A percentile compares a stretch with the other conserved stretches of the same genome.
Evolutionary conservation across 2,888 invertebrate species (phyloP).

Genomic region (Philereme vetulata): DNA sequence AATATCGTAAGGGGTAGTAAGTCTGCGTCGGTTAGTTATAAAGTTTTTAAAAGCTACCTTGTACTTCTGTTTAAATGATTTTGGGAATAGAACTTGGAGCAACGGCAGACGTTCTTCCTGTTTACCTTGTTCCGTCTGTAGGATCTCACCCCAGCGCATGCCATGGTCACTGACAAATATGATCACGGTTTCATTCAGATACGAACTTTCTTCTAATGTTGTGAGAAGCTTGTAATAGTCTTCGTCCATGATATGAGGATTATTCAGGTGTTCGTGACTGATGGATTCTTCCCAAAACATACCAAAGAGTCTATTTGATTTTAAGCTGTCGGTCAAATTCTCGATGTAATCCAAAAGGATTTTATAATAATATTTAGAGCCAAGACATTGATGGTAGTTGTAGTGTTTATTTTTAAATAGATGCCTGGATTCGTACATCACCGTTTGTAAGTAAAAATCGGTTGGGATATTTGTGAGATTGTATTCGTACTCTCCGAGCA

Average conservation of each 20-base stretch:
- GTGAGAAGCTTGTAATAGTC: constrained; percentile 83
- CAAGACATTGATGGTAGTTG: constrained; percentile 89
- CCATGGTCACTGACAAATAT: constrained; percentile 95
- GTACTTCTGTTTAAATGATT: constrained; percentile 86
- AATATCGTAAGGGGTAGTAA: constrained; percentile 90
- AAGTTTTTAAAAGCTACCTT: constrained; percentile 85
- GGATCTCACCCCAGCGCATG: constrained; percentile 91
- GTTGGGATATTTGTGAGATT: constrained; percentile 87
- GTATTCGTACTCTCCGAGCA: constrained; percentile 47
- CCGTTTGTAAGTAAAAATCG: constrained; percentile 91
- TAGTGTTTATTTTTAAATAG: constrained; percentile 87
- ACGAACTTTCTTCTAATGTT: constrained; percentile 68
- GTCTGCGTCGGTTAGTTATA: constrained; percentile 83
- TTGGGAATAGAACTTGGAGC: constrained; percentile 87
- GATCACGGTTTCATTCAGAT: constrained; percentile 86
- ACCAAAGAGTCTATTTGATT: constrained; percentile 86
- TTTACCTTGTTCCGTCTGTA: constrained; percentile 90
- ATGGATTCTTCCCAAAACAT: constrained; percentile 92
- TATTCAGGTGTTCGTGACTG: constrained; percentile 91
- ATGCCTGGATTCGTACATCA: constrained; percentile 84
- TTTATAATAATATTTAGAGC: constrained; percentile 85
- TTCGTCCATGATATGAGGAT: constrained; percentile 88
- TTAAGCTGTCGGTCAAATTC: constrained; percentile 84
- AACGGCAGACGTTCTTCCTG: constrained; percentile 94
- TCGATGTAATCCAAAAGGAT: constrained; percentile 87